Base-by-base conservation (phyloP, 2,888 invertebrate genomes). In the Oligia strigilis region DNA sequence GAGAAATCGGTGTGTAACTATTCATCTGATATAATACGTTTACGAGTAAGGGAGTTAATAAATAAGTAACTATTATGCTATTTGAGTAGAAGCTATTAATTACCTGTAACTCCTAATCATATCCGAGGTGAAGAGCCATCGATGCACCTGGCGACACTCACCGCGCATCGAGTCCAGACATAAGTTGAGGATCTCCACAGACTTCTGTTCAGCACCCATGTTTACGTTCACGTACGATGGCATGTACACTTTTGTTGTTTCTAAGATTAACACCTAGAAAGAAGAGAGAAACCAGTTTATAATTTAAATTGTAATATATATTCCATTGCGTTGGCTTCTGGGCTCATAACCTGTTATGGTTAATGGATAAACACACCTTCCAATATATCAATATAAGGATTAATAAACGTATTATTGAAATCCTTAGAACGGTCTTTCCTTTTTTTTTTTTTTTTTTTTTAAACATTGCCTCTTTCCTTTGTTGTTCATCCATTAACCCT, bases 171-270 rank as follows among this genome's bases (percentile, higher is more conserved):
- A 98, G 75, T 98, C 98, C 65, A 99, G 93, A 91, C 99, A 99
- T 70, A 99, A 96, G 96, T 99, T 99, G 88, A 98, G 98, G 87
- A 99, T 99, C 93, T 99, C 98, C 85, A 99, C 97, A 0, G 99
- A 99, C 93, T 99, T 99, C 92, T 99, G 98, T 92, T 99, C 99
- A 1, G 99, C 99, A 17, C 99, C 99, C 94, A 99, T 98, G 95
- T 99, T 99, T 23, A 99, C 98, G 90, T 99, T 99, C 11, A 99
- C 98, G 93, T 99, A 99, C 90, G 99, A 99, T 2, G 99, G 99
- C 98, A 99, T 99, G 93, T 98, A 98, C 71, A 99, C 98, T 96
- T 99, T 99, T 79, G 98, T 98, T 1, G 99, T 99, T 95, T 99
- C 99, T 89, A 99, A 97, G 86, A 99, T 98, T 78, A 99, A 95